Conservation (phyloP, 1,140 invertebrate genomes). For the Cotesia chilonis region DNA sequence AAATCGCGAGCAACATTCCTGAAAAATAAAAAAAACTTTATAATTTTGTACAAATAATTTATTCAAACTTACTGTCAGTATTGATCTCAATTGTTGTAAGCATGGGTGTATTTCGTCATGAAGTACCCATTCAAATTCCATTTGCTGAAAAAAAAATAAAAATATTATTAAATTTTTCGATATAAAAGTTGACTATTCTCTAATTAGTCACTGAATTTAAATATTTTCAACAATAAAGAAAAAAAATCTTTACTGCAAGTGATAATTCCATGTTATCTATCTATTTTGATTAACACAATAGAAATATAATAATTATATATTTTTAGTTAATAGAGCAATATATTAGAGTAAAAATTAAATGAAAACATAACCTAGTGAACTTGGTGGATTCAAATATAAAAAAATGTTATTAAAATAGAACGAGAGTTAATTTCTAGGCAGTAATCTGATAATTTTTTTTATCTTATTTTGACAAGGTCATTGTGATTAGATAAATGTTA, state of each 20-base stretch:
- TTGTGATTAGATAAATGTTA: slow-evolving; percentile 61
- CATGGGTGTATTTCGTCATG: slow-evolving; percentile 89
- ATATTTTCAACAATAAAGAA: slow-evolving; percentile 14
- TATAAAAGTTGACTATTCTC: slow-evolving; percentile 12
- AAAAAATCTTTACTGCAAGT: slow-evolving; percentile 8
- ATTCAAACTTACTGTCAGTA: slow-evolving; percentile 77
- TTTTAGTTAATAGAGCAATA: slow-evolving; percentile 1
- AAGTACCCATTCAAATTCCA: slow-evolving; percentile 93
- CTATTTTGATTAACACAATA: not conserved
- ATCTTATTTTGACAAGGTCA: slow-evolving; percentile 34
- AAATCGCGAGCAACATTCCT: slow-evolving; percentile 88
- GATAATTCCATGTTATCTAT: slow-evolving; percentile 4
- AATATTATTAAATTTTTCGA: slow-evolving; percentile 10
- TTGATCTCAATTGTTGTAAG: slow-evolving; percentile 82
- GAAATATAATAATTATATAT: slow-evolving; percentile 7
- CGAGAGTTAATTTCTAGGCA: not conserved
- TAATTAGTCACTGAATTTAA: not conserved
- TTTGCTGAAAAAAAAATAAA: slow-evolving; percentile 74
- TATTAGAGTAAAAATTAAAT: not conserved
- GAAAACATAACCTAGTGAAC: slow-evolving; percentile 24
- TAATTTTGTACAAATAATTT: not conserved
- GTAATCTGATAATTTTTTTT: slow-evolving; percentile 15
- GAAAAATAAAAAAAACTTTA: slow-evolving; percentile 27
- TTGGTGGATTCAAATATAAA: slow-evolving; percentile 35
- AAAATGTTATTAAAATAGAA: not conserved